These are phyloP conservation scores for Xanthorhoe spadicearia DNA, from an alignment of 2,888 invertebrate species.

Conservation along the genomic window DNA sequence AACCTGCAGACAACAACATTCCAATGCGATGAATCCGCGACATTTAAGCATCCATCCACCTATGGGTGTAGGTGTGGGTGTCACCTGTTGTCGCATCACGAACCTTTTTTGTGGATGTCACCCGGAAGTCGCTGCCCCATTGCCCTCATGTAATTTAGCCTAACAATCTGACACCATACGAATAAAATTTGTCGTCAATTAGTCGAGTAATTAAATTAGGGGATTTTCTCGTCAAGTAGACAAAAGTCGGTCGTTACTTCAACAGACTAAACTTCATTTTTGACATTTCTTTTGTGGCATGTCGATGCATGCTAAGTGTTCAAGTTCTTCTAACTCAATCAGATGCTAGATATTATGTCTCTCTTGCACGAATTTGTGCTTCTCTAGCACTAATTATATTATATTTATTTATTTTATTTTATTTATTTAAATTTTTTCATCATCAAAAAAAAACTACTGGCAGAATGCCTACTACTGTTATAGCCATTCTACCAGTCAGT, in stretches of 20 bases:
- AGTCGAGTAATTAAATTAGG: constrained; percentile 9
- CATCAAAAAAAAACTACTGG: no score
- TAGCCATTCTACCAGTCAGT: no score
- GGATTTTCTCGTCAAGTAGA: constrained; percentile 4
- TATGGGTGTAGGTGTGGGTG: constrained; percentile 9
- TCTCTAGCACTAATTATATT: no score
- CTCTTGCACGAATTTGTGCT: no score
- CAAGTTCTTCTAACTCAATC: no score
- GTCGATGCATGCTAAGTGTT: no score
- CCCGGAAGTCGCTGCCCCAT: constrained; percentile 29
- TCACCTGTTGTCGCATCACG: constrained; percentile 30
- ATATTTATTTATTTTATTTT: no score
- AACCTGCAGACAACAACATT: constrained; percentile 27
- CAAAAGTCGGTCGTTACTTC: neutral
- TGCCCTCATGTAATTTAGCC: constrained; percentile 19
- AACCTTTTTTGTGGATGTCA: constrained; percentile 26
- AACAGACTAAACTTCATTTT: no score
- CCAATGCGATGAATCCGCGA: constrained; percentile 33
- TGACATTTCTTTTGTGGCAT: no score
- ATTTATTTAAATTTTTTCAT: no score
- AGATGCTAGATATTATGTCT: no score
- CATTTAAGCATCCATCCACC: constrained; percentile 17
- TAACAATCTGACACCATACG: constrained; percentile 13
- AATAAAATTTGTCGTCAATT: constrained; percentile 3
- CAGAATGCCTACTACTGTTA: no score